Evolutionary conservation across 2,797 vertebrate genomes (phyloP).

Genomic region (Cyclura pinguis): DNA sequence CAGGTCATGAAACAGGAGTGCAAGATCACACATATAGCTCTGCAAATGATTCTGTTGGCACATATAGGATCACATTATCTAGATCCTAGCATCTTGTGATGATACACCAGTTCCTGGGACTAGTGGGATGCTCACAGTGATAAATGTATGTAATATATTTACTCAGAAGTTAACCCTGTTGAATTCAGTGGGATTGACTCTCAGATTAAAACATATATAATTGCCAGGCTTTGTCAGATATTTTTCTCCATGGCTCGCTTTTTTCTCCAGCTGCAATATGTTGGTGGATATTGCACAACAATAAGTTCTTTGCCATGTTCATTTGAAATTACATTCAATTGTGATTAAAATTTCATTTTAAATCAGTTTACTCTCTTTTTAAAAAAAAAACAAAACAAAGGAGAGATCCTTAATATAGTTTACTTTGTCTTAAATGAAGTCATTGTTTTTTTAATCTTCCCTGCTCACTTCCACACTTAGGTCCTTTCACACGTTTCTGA

Average conservation of each 20-base stretch:
- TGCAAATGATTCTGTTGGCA: not conserved
- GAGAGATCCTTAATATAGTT: not conserved
- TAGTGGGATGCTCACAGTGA: not conserved
- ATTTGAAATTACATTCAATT: not conserved
- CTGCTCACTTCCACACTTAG: not conserved
- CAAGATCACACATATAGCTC: not conserved
- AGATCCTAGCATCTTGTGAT: not conserved
- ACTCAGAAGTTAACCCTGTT: not conserved
- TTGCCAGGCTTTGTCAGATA: not conserved
- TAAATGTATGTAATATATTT: not conserved
- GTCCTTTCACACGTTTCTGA: not conserved
- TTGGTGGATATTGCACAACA: not conserved
- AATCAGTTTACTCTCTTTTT: not conserved
- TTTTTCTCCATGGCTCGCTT: not conserved
- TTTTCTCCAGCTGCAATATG: not conserved
- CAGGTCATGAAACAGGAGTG: not conserved
- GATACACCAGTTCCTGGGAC: not conserved
- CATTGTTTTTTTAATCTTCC: not conserved
- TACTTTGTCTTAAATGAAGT: not conserved
- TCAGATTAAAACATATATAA: not conserved
- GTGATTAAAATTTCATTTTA: not conserved
- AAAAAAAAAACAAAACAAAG: not conserved
- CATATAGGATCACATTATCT: not conserved
- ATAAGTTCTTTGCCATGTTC: not conserved
- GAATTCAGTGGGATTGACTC: not conserved